These are phyloP conservation scores for Dryobotodes eremita DNA, from an alignment of 2,888 invertebrate species.

Conservation along the genomic window DNA sequence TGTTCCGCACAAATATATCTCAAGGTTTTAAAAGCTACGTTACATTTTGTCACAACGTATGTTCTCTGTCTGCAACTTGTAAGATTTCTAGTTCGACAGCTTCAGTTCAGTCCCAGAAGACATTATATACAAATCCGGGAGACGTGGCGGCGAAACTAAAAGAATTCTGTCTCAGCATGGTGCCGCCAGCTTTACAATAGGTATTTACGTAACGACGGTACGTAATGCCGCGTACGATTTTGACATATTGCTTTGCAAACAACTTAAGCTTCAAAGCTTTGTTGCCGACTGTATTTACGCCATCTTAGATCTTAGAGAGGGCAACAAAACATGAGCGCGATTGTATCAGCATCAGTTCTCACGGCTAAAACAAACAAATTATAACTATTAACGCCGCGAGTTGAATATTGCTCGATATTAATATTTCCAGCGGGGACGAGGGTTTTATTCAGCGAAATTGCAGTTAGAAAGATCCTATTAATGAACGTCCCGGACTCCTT, in stretches of 20 bases:
- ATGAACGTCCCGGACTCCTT: slow-evolving; percentile 88
- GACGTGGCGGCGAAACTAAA: slow-evolving; percentile 62
- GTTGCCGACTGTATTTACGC: slow-evolving; percentile 57
- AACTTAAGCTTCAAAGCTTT: slow-evolving; percentile 64
- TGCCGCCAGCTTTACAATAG: slow-evolving; percentile 62
- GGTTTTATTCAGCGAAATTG: slow-evolving; percentile 89
- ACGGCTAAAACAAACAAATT: slow-evolving; percentile 83
- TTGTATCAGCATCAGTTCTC: slow-evolving; percentile 59
- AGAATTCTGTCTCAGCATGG: slow-evolving; percentile 65
- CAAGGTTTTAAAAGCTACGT: slow-evolving; percentile 12
- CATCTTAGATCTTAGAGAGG: slow-evolving; percentile 54
- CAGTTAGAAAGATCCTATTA: slow-evolving; percentile 90
- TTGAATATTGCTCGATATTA: slow-evolving; percentile 87
- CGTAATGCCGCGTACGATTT: slow-evolving; percentile 64
- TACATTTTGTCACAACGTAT: slow-evolving; percentile 52
- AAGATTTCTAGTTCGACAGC: slow-evolving; percentile 67
- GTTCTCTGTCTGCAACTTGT: slow-evolving; percentile 63
- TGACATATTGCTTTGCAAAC: slow-evolving; percentile 67
- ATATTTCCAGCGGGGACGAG: slow-evolving; percentile 84
- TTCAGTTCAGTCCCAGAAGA: slow-evolving; percentile 64
- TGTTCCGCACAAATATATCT: neutral
- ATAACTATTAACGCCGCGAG: slow-evolving; percentile 83
- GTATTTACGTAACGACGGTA: slow-evolving; percentile 66
- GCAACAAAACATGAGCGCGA: slow-evolving; percentile 61
- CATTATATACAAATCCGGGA: slow-evolving; percentile 67